Percentiles rank a stretch among this genome's conserved stretches.
Conservation (phyloP, 1,140 invertebrate species). For the Mizuhopecten yessoensis region DNA sequence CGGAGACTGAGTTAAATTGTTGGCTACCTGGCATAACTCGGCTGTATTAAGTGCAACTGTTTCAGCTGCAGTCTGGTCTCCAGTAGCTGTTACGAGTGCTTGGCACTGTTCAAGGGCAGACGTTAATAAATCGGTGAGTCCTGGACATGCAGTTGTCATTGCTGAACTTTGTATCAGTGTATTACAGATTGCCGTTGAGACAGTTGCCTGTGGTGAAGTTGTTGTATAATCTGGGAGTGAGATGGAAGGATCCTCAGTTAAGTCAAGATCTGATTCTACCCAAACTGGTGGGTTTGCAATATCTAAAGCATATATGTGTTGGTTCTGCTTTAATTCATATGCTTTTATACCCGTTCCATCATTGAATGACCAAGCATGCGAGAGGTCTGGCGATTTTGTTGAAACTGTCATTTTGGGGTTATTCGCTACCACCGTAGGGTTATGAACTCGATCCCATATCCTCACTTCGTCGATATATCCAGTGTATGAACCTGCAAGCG, state of each 20-base stretch:
- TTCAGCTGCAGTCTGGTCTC: constrained; percentile 48
- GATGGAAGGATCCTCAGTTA: constrained; percentile 47
- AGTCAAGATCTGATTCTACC: constrained; percentile 61
- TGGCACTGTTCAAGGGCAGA: constrained; percentile 54
- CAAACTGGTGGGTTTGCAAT: constrained; percentile 60
- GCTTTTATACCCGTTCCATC: constrained; percentile 62
- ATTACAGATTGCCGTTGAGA: constrained; percentile 46
- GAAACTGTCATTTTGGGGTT: constrained; percentile 60
- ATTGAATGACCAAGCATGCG: constrained; percentile 66
- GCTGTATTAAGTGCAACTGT: constrained; percentile 48
- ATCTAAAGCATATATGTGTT: constrained; percentile 59
- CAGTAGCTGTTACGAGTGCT: constrained; percentile 42
- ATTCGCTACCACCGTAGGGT: constrained; percentile 63
- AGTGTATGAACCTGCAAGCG: constrained; percentile 53
- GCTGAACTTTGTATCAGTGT: constrained; percentile 44
- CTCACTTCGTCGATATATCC: constrained; percentile 70
- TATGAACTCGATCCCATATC: constrained; percentile 70
- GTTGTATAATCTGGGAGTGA: constrained; percentile 27
- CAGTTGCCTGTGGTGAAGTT: neutral
- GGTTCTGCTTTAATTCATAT: constrained; percentile 52
- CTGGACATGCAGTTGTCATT: constrained; percentile 10
- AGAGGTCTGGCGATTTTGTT: constrained; percentile 63
- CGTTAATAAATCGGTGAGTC: constrained; percentile 42
- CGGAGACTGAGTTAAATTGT: constrained; percentile 48
- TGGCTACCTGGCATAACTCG: constrained; percentile 52